A percentile compares a stretch with the other conserved stretches of the same genome.
phyloP scores from a whole-genome alignment of 2,113 vertebrate genomes.

The Lates calcarifer region DNA sequence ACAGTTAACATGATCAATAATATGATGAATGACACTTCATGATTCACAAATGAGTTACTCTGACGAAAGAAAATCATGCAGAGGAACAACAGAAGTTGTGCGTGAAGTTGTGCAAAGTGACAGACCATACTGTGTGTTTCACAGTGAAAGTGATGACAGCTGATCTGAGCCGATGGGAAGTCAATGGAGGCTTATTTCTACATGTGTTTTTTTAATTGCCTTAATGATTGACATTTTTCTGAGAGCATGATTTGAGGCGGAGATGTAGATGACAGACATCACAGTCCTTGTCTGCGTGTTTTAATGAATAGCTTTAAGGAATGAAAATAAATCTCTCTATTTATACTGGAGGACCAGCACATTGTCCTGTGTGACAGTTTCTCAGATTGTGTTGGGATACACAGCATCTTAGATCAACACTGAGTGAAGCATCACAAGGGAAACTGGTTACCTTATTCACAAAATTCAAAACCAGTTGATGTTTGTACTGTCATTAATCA shows the following conservation, averaged over 20 bases:
- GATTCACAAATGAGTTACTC: conserved; percentile 1
- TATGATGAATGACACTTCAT: conserved; percentile 29
- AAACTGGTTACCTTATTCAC: neutral
- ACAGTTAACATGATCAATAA: conserved; percentile 44
- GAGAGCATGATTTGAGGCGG: conserved; percentile 24
- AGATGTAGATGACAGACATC: conserved; percentile 19
- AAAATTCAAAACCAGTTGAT: neutral
- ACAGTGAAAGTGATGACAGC: conserved; percentile 36
- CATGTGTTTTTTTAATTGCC: conserved; percentile 39
- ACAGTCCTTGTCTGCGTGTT: conserved; percentile 24
- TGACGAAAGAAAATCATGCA: neutral
- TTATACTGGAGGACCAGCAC: conserved; percentile 7
- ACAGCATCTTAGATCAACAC: neutral
- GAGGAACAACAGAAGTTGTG: neutral
- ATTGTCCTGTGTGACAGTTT: neutral
- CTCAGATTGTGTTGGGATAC: neutral
- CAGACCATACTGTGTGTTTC: neutral
- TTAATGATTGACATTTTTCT: conserved; percentile 44
- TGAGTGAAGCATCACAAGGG: neutral
- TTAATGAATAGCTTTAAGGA: conserved; percentile 40
- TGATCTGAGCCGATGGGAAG: conserved; percentile 52
- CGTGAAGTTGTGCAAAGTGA: conserved; percentile 3
- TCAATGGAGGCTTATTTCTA: conserved; percentile 30
- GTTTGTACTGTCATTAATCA: conserved; percentile 26
- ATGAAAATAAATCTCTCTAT: conserved; percentile 49